Percentiles rank a stretch among this genome's conserved stretches.
These are phyloP conservation scores for Saturnia pavonia DNA, from an alignment of 2,888 invertebrate genomes.

Conservation along the genomic window DNA sequence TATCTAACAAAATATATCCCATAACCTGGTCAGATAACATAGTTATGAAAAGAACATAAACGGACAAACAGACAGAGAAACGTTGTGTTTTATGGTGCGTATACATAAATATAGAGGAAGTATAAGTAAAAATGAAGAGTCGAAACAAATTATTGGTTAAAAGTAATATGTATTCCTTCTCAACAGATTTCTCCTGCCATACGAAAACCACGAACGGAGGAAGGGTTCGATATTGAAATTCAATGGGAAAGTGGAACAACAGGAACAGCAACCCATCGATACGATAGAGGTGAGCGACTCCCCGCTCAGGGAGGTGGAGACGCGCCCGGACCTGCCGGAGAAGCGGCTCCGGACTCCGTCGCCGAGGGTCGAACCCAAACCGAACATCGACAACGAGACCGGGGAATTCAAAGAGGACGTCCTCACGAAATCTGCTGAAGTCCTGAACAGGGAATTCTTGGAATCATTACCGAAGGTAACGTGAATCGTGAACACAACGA, in stretches of 20 bases:
- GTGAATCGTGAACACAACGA: too few relatives aligned
- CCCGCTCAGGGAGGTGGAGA: constrained; percentile 53
- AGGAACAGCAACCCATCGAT: constrained; percentile 50
- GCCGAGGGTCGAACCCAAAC: constrained; percentile 27
- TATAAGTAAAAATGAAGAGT: too few relatives aligned
- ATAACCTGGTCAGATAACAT: too few relatives aligned
- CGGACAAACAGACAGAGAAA: too few relatives aligned
- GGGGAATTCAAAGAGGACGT: constrained; percentile 50
- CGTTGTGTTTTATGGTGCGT: too few relatives aligned
- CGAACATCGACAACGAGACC: constrained; percentile 43
- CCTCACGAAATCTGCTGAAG: constrained; percentile 62
- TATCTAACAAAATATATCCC: too few relatives aligned
- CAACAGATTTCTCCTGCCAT: constrained; percentile 87
- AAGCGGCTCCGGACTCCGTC: constrained; percentile 45
- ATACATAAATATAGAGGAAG: too few relatives aligned
- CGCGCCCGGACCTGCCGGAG: constrained; percentile 29
- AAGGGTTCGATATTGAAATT: constrained; percentile 42
- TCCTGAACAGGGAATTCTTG: constrained; percentile 69
- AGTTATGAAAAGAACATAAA: too few relatives aligned
- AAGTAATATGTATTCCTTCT: constrained; percentile 81
- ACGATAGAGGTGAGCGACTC: constrained; percentile 72
- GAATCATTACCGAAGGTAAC: constrained; percentile 54
- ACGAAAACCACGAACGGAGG: constrained; percentile 83
- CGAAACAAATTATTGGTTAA: too few relatives aligned
- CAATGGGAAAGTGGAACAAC: constrained; percentile 55